These are phyloP conservation scores for Macropodus opercularis DNA, from an alignment of 2,797 vertebrate genomes.

Conservation along the genomic window DNA sequence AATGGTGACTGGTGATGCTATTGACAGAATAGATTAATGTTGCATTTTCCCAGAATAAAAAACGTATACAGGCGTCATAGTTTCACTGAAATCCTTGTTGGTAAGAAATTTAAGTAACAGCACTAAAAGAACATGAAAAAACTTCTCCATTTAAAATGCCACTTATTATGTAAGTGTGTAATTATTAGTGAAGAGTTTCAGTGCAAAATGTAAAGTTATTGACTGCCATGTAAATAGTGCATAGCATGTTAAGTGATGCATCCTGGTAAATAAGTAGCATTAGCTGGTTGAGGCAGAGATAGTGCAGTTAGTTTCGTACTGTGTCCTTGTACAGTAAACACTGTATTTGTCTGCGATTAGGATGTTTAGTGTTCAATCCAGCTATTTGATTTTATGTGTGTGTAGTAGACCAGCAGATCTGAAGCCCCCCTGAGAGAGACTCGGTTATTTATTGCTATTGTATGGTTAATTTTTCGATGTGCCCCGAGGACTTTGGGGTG, in stretches of 20 bases:
- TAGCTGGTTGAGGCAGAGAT: no score
- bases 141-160: no score
- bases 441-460: constrained; percentile 83
- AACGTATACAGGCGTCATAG: neutral
- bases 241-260: no score
- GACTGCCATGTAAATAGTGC: no score
- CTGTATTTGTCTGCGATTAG: constrained; percentile 58
- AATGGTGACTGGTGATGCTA: constrained; percentile 28
- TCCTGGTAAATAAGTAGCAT: no score
- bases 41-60: constrained; percentile 2
- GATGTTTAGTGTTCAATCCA: constrained; percentile 34
- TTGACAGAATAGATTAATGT: constrained; percentile 23
- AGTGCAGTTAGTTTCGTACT: no score
- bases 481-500: constrained; percentile 78
- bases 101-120: no score
- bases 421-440: constrained; percentile 73
- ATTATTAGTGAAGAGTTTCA: no score
- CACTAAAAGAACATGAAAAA: no score
- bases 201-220: no score
- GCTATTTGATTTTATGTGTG: constrained; percentile 30
- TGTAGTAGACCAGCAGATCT: constrained; percentile 62
- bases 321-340: no score
- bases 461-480: constrained; percentile 79
- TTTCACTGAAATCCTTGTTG: neutral
- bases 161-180: no score